Conservation (phyloP, 2,113 vertebrate genomes). For the Chionis minor region DNA sequence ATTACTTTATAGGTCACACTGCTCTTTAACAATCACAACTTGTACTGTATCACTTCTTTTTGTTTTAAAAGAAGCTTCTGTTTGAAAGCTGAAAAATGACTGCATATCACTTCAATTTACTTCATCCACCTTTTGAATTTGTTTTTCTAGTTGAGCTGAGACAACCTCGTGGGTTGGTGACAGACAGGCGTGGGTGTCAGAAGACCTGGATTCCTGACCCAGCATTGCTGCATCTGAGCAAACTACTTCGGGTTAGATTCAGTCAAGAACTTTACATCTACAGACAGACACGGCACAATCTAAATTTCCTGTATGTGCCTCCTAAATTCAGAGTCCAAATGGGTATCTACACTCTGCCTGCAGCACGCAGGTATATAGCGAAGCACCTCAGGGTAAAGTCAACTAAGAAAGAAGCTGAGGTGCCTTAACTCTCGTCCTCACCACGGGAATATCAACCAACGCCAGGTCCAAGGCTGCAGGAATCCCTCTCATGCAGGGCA, state of each 20-base stretch:
- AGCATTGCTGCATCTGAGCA: neutral
- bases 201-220: neutral
- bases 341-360: neutral
- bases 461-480: fast-evolving
- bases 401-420: neutral
- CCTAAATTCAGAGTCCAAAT: neutral
- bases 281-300: neutral
- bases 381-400: neutral
- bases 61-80: neutral
- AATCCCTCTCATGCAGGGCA: neutral
- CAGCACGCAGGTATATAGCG: fast-evolving
- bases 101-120: neutral
- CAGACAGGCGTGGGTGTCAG: neutral
- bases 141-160: neutral
- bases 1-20: neutral
- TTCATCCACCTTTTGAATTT: neutral
- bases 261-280: neutral
- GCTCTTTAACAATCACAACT: neutral
- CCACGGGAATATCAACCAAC: fast-evolving
- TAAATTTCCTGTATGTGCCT: neutral
- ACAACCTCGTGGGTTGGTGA: neutral
- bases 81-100: neutral
- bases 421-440: neutral
- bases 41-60: neutral
- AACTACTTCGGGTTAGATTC: neutral